These are phyloP conservation scores for Disparrhopalites patrizii DNA, from an alignment of 2,888 invertebrate species.

Conservation along the genomic window DNA sequence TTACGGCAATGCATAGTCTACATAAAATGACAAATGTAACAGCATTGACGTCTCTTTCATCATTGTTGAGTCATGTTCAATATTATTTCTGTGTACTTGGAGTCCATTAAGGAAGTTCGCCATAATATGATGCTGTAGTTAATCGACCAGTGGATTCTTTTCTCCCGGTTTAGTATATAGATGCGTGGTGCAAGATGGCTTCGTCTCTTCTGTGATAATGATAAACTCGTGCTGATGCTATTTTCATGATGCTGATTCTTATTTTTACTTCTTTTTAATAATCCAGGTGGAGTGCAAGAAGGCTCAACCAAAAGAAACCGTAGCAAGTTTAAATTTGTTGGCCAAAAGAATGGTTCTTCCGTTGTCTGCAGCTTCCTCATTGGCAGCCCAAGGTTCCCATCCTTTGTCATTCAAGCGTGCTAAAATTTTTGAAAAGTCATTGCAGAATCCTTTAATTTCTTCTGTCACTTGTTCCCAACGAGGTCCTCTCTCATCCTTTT, in stretches of 20 bases:
- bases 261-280: constrained; percentile 4
- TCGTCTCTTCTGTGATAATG: too few relatives aligned
- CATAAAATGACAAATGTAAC: too few relatives aligned
- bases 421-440: constrained; percentile 29
- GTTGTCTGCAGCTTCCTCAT: constrained; percentile 42
- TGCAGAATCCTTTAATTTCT: constrained; percentile 31
- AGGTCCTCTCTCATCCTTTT: constrained; percentile 28
- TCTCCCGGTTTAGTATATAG: too few relatives aligned
- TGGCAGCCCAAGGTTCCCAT: constrained; percentile 47
- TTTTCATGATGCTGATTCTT: neutral
- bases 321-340: constrained; percentile 46
- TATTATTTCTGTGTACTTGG: too few relatives aligned
- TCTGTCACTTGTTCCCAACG: constrained; percentile 25
- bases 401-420: constrained; percentile 31
- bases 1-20: too few relatives aligned
- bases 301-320: constrained; percentile 50
- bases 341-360: constrained; percentile 49
- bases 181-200: too few relatives aligned
- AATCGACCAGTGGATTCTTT: constrained; percentile 4
- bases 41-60: too few relatives aligned
- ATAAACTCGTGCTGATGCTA: neutral
- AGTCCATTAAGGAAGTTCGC: too few relatives aligned
- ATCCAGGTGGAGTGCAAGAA: constrained; percentile 50
- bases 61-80: too few relatives aligned
- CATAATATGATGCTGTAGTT: too few relatives aligned